phyloP scores from a whole-genome alignment of 2,797 vertebrate species.

The Denticeps clupeoides region DNA sequence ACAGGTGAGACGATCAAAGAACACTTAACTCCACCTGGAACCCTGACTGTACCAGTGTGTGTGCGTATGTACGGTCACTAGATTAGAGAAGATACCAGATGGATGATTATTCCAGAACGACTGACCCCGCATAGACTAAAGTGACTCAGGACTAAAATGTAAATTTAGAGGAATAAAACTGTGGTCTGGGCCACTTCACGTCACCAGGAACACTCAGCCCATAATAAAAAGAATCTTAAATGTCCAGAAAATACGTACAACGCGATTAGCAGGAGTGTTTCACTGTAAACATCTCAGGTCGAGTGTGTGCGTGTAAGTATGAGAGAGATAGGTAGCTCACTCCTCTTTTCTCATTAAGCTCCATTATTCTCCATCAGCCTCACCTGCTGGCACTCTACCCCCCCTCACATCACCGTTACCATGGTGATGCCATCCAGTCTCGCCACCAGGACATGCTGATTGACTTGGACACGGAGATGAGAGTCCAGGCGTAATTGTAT shows the following conservation, averaged over 20 bases:
- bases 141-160: not conserved
- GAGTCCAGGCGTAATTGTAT: conserved; percentile 34
- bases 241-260: not conserved
- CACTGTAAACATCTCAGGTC: not conserved
- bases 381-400: conserved; percentile 23
- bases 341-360: conserved; percentile 51
- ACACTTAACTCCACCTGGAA: too few species aligned
- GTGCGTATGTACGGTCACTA: too few species aligned
- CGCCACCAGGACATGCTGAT: conserved; percentile 42
- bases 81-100: too few species aligned
- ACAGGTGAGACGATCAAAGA: too few species aligned
- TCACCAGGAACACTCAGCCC: too few species aligned
- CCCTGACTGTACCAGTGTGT: too few species aligned
- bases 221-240: not conserved
- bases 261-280: not conserved
- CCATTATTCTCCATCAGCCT: conserved; percentile 26
- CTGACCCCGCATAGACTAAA: too few species aligned
- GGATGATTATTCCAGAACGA: too few species aligned
- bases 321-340: conserved; percentile 27
- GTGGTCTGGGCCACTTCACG: too few species aligned
- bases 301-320: conserved; percentile 10
- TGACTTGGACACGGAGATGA: conserved; percentile 70
- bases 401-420: conserved; percentile 22
- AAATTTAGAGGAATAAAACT: too few species aligned
- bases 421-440: conserved; percentile 11